Evolutionary conservation across 2,888 invertebrate species (phyloP).

Genomic region (Apomyelois bistriatella): DNA sequence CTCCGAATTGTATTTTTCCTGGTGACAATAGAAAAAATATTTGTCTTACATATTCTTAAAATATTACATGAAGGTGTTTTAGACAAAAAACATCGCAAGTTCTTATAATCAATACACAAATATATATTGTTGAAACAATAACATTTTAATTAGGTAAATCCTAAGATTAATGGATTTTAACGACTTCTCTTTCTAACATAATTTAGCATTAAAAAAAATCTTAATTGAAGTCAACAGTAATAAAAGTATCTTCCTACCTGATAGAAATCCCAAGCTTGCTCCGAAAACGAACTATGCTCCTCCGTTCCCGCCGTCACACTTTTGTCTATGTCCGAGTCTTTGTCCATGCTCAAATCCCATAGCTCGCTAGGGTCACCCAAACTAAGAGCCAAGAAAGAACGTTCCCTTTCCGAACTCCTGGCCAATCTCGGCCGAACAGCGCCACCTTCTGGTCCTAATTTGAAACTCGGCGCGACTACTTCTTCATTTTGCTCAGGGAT

Average conservation of each 20-base stretch:
- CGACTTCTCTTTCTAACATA: too few relatives aligned
- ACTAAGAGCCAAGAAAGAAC: slow-evolving; percentile 60
- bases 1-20: slow-evolving; percentile 96
- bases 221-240: too few relatives aligned
- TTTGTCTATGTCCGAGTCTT: slow-evolving; percentile 74
- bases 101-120: too few relatives aligned
- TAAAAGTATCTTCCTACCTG: slow-evolving; percentile 79
- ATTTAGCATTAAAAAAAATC: too few relatives aligned
- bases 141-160: too few relatives aligned
- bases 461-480: slow-evolving; percentile 81
- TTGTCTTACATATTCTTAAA: not conserved
- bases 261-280: slow-evolving; percentile 97
- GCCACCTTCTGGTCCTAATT: slow-evolving; percentile 81
- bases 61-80: not conserved
- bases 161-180: too few relatives aligned
- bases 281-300: slow-evolving; percentile 90
- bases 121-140: too few relatives aligned
- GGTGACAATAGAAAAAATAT: slow-evolving; percentile 36
- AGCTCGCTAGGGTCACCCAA: slow-evolving; percentile 66
- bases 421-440: slow-evolving; percentile 62
- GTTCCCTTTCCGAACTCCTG: slow-evolving; percentile 59
- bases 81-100: too few relatives aligned
- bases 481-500: slow-evolving; percentile 65
- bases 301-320: slow-evolving; percentile 84
- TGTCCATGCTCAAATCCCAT: slow-evolving; percentile 68